Evolutionary conservation across 2,888 invertebrate species (phyloP), one percentile per base, ranked within the genome.

Genomic region (Netelia inedita): DNA sequence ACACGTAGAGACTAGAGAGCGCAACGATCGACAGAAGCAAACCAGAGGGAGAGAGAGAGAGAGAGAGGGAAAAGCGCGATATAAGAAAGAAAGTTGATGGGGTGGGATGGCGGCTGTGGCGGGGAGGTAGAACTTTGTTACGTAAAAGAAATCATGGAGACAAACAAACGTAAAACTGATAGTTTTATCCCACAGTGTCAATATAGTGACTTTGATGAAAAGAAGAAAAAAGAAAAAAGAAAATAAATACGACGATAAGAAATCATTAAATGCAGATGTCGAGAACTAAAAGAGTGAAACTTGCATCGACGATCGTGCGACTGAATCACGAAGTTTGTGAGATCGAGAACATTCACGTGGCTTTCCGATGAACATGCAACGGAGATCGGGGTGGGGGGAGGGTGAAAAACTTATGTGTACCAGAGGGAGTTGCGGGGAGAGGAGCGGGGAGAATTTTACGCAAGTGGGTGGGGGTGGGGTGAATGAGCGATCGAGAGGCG

Each of bases 291-390:
- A 43, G 10, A 57, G 19, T 53, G 21, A 23, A 1, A 16, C 35
- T 35, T 35, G 35, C 6, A 35, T 35, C 35, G 28, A 53, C 21
- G n/a, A 72, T 41, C 35, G 57, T 53, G 16, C 50, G 23, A 69
- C 87, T 86, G 84, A 84, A 86, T 87, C 88, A 84, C 85, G 85
- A 87, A 87, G 90, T 89, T 88, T 85, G 87, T 88, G 89, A 16
- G 59, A 82, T 82, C 50, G 19, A 55, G 65, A 53, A 63, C 87
- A 89, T 89, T 91, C 89, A 88, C 89, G 88, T 87, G 89, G 90
- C 87, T 89, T 89, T 19, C 23, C 23, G 55, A 82, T 79, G 82
- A 74, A 61, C 68, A 74, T 69, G 53, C 55, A 50, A 55, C 55
- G 83, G 55, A 16, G 73, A 79, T 16, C 59, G 28, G 86, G 87